Evolutionary conservation across 1,140 invertebrate species (phyloP).

Genomic region (Portunus trituberculatus): DNA sequence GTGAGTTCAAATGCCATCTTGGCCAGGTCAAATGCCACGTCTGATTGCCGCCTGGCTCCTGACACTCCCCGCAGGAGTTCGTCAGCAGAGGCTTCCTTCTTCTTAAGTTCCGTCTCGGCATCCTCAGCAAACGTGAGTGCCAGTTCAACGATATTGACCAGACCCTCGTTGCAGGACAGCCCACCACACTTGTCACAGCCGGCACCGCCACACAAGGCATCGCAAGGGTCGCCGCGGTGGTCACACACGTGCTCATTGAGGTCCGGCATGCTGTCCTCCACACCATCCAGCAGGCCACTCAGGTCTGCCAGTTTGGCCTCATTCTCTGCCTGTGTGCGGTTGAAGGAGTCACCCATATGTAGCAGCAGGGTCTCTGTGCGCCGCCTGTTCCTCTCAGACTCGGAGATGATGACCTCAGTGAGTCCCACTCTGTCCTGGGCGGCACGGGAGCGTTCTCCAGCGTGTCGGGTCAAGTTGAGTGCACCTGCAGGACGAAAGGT

Average conservation of each 20-base stretch:
- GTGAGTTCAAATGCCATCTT: constrained; percentile 84
- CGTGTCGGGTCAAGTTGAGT: constrained; percentile 92
- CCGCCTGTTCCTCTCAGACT: constrained; percentile 91
- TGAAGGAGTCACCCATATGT: constrained; percentile 86
- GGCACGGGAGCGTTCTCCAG: constrained; percentile 85
- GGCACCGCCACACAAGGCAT: constrained; percentile 94
- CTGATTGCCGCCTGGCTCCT: constrained; percentile 83
- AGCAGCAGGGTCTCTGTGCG: constrained; percentile 90
- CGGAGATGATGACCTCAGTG: constrained; percentile 82
- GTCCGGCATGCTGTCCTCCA: constrained; percentile 89
- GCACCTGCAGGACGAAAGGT: constrained; percentile 83
- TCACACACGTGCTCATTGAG: constrained; percentile 96
- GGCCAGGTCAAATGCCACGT: constrained; percentile 83
- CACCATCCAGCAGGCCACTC: constrained; percentile 84
- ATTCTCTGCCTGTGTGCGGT: constrained; percentile 85
- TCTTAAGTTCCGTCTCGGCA: constrained; percentile 90
- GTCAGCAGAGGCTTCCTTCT: constrained; percentile 85
- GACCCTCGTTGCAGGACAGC: constrained; percentile 92
- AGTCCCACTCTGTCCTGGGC: constrained; percentile 86
- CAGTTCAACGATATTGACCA: constrained; percentile 91
- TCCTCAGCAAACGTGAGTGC: constrained; percentile 92
- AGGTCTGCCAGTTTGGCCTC: constrained; percentile 85
- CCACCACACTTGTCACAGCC: constrained; percentile 95
- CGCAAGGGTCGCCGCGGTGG: constrained; percentile 91
- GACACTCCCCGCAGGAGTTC: constrained; percentile 85